These are phyloP conservation scores for Tapirus indicus DNA, from an alignment of 2,797 vertebrate genomes.

Conservation along the genomic window DNA sequence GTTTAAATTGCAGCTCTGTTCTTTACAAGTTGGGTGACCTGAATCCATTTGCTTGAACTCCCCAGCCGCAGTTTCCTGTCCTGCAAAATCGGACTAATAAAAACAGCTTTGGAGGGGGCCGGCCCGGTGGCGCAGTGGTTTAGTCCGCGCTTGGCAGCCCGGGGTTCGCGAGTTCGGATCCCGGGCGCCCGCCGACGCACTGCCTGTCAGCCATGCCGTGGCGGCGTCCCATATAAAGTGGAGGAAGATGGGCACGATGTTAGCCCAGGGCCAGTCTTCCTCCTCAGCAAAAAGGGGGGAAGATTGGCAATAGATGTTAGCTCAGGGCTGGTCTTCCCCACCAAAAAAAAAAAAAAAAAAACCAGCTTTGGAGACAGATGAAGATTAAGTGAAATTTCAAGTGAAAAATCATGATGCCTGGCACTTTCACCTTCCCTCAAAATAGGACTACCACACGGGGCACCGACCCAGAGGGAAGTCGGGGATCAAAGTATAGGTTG, in stretches of 20 bases:
- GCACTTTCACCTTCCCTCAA: not conserved
- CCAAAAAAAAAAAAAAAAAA: too few relatives aligned
- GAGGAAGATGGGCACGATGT: too few relatives aligned
- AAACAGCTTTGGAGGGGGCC: not conserved
- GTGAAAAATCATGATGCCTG: not conserved
- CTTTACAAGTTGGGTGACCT: not conserved
- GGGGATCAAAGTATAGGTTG: not conserved
- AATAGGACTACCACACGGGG: not conserved
- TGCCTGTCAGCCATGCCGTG: too few relatives aligned
- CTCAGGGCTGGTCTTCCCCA: too few relatives aligned
- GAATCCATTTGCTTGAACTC: not conserved
- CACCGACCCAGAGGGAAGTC: not conserved
- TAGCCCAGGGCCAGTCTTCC: too few relatives aligned
- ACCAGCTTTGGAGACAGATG: not conserved
- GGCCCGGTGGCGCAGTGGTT: too few relatives aligned
- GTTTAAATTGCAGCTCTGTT: not conserved
- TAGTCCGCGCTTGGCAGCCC: too few relatives aligned
- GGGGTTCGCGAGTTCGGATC: too few relatives aligned
- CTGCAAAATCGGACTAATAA: not conserved
- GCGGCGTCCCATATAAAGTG: too few relatives aligned
- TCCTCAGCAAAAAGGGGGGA: too few relatives aligned
- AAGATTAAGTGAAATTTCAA: constrained; percentile 19
- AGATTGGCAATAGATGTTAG: too few relatives aligned
- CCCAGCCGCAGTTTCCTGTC: not conserved
- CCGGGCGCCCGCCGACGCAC: too few relatives aligned